Base-by-base conservation (phyloP, 2,797 vertebrate genomes). In the Coranthus polyacanthus region DNA sequence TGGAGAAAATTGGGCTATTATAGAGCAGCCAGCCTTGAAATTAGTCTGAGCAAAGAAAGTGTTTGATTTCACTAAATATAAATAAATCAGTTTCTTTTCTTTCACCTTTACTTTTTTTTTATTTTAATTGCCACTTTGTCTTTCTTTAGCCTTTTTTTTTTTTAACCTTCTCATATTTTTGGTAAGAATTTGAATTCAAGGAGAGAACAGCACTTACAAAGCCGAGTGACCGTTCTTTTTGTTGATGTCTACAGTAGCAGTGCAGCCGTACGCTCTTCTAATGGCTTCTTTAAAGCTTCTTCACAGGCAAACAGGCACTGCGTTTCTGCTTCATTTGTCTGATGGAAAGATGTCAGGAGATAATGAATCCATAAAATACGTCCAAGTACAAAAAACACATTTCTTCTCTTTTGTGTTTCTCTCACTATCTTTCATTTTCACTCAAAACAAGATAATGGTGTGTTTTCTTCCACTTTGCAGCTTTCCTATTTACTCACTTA, bases 11-110 rank as follows among this genome's bases (percentile, higher is more conserved):
- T 69, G 78, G 61, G 49, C 75, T 81, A 78, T 83, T 85, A 86
- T 78, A 53, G 67, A 36, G 84, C 90, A 88, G 79, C 60, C 88
- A 90, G 69, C 72, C 88, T 84, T 91, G 86, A 92, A 93, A 92
- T 92, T 67, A 90, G 72, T 65, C 64, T 68, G 63, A 83, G 69
- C 38, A 15, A 68, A 73, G 67, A 84, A 78, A 79, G 59, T 61
- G 76, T 82, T 88, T 85, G 79, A 89, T 90, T 89, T 82, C 72
- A 67, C 51, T 71, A 68, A 82, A 74, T 82, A 71, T 73, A 74
- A 86, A 87, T 81, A 76, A 56, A 87, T 82, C 50, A 20, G 64
- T 56, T 57, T 68, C 75, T 78, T 32, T 64, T 63, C 45, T 36
- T 44, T 70, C 43, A 58, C 66, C 39, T 72, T 66, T 66, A n/a